Base-by-base conservation (phyloP, 2,888 invertebrate genomes). In the Allophyes oxyacanthae region DNA sequence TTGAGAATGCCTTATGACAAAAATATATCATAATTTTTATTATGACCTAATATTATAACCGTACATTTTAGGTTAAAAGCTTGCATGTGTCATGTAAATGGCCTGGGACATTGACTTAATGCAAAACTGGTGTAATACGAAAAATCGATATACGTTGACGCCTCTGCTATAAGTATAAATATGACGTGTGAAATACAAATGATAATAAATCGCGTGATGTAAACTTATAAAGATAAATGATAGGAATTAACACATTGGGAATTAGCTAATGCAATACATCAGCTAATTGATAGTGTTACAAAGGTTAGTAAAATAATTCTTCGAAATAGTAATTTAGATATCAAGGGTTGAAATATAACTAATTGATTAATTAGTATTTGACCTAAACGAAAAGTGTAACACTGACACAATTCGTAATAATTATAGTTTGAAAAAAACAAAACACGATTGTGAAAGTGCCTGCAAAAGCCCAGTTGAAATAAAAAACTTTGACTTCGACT, bases 21-120 rank as follows among this genome's bases (percentile, higher is more conserved):
- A 20, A 20, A 20, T 20, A 20, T 20, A 4, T 3, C 20, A 4
- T 20, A 20, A 20, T 20, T 20, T 4, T 20, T 20, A 20, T n/a
- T 30, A 14, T 42, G 9, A 30, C 37, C n/a, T 6, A 5, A 36
- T 10, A 8, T 13, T 26, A 14, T 36, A 26, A 14, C 26, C 4
- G 10, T 11, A 28, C 37, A 28, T 45, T 52, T 15, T 51, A 46
- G 37, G 54, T 53, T 66, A 53, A 67, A 66, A 66, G 67, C 62
- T 28, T 28, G 3, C 49, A 56, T 49, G 44, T 56, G 44, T 59
- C 15, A 45, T 51, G 50, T 56, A 37, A 30, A 49, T 1, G 25
- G 10, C 13, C 2, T 37, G 6, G 49, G 32, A 36, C 38, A 48
- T 25, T 4, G 20, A 40, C 15, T 40, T 67, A 67, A 66, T 62